A percentile compares a stretch with the other conserved stretches of the same genome.
Conservation (phyloP, 1,140 invertebrate species). For the Chymomyza costata region DNA sequence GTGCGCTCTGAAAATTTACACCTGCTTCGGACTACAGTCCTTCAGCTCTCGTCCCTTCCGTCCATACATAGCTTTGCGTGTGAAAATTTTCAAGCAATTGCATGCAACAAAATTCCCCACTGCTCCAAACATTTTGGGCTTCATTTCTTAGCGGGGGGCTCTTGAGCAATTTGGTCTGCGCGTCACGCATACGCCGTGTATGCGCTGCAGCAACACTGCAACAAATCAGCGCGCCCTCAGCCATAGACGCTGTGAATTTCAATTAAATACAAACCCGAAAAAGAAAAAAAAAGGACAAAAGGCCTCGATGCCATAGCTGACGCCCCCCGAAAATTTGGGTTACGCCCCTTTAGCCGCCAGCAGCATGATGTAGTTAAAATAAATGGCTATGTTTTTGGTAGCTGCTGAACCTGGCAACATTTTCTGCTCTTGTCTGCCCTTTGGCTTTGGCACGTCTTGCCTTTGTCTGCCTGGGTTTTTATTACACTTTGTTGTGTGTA, state of each 20-base stretch:
- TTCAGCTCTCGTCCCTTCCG: slow-evolving; percentile 5
- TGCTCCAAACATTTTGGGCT: slow-evolving; percentile 69
- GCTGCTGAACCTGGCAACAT: slow-evolving; percentile 7
- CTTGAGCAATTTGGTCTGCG: slow-evolving; percentile 41
- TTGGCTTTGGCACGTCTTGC: slow-evolving; percentile 24
- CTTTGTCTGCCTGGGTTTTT: no score
- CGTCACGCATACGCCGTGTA: slow-evolving; percentile 59
- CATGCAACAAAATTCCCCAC: slow-evolving; percentile 61
- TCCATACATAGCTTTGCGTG: slow-evolving; percentile 47
- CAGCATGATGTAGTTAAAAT: slow-evolving; percentile 47
- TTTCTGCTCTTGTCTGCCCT: slow-evolving; percentile 15
- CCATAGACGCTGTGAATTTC: slow-evolving; percentile 64
- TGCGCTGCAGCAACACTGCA: slow-evolving; percentile 1
- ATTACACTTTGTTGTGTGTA: no score
- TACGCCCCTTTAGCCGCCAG: no score
- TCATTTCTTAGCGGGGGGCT: no score
- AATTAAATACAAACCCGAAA: slow-evolving; percentile 53
- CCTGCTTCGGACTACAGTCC: no score
- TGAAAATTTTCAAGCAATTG: slow-evolving; percentile 69
- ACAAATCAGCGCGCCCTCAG: slow-evolving; percentile 52
- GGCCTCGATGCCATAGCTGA: no score
- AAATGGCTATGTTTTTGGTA: slow-evolving; percentile 51
- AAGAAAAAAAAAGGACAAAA: no score
- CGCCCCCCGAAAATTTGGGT: no score
- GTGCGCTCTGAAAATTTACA: slow-evolving; percentile 64